Evolutionary conservation across 2,113 vertebrate genomes (phyloP).

Genomic region (Cryptotis parvus): DNA sequence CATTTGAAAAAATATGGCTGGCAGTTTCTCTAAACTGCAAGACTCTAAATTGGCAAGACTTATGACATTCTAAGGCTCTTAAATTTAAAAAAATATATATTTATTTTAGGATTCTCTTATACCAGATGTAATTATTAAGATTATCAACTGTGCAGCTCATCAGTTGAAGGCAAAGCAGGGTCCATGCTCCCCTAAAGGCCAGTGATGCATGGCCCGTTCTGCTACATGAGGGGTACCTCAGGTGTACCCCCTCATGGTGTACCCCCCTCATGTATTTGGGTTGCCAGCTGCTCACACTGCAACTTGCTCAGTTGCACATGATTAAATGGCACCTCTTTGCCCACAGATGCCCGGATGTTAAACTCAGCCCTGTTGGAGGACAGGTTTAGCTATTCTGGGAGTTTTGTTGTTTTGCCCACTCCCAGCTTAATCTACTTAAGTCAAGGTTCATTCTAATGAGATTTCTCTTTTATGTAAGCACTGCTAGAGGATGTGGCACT

Average conservation of each 20-base stretch:
- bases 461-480: too few relatives aligned
- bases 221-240: too few relatives aligned
- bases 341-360: not conserved
- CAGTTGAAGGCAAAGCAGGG: not conserved
- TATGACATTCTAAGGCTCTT: not conserved
- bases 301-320: not conserved
- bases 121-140: not conserved
- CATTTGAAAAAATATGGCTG: conserved; percentile 3
- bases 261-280: not conserved
- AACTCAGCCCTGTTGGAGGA: too few relatives aligned
- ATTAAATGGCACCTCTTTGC: not conserved
- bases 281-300: not conserved
- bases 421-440: too few relatives aligned
- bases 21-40: not conserved
- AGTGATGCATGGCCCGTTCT: not conserved
- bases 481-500: too few relatives aligned
- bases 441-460: too few relatives aligned
- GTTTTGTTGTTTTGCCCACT: too few relatives aligned
- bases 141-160: not conserved
- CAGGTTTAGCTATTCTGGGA: too few relatives aligned
- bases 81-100: not conserved
- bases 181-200: too few relatives aligned
- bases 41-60: conserved; percentile 1
- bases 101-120: not conserved
- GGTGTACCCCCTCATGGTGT: accelerated